Evolutionary conservation across 2,888 invertebrate species (phyloP).

Genomic region (Aleiodes alternator): DNA sequence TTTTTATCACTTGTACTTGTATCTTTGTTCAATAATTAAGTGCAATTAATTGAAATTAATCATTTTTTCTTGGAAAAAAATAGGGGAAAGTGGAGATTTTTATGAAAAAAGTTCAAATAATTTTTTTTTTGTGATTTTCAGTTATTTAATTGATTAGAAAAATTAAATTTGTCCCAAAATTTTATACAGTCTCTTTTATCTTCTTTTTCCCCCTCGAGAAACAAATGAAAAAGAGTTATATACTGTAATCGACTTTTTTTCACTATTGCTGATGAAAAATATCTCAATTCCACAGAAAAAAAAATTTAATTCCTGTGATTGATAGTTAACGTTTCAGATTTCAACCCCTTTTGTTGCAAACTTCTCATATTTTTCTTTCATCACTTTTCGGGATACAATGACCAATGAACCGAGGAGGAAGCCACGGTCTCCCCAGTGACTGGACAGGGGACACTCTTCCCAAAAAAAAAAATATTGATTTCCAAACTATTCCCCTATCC

Average conservation of each 20-base stretch:
- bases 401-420: constrained; percentile 34
- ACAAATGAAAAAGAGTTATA: neutral
- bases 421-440: neutral
- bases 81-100: neutral
- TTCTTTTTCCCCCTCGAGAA: neutral
- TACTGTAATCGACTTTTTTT: constrained; percentile 23
- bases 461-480: constrained; percentile 20
- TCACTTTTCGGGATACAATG: constrained; percentile 11
- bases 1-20: constrained; percentile 22
- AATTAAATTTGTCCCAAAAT: too few species aligned
- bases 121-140: neutral
- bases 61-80: neutral
- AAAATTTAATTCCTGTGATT: too few species aligned
- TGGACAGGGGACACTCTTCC: constrained; percentile 17
- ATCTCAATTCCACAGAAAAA: too few species aligned
- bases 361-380: constrained; percentile 6
- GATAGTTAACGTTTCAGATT: constrained; percentile 28
- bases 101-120: neutral
- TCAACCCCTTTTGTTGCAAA: constrained; percentile 2
- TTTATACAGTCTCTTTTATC: too few species aligned
- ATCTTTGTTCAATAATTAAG: constrained; percentile 4
- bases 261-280: constrained; percentile 3
- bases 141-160: neutral
- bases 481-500: constrained; percentile 18
- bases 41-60: constrained; percentile 14